phyloP scores from a whole-genome alignment of 2,888 invertebrate species.

The Spilarctia lutea region DNA sequence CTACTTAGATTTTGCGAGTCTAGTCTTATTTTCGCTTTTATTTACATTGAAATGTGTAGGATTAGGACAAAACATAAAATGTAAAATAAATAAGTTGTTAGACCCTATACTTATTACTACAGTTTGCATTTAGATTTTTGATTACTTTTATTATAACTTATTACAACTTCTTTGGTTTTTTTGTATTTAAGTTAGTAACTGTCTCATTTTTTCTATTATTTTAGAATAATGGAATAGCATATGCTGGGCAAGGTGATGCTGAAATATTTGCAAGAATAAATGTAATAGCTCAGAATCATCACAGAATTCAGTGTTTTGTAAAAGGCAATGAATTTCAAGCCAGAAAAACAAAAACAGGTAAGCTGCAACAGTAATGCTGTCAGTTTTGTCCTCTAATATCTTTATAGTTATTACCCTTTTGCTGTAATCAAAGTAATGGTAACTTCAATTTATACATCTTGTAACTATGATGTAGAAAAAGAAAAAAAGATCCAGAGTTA shows the following conservation, averaged over 20 bases:
- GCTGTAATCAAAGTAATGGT: neutral
- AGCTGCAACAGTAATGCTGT: neutral
- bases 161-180: too few species aligned
- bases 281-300: slow-evolving; percentile 88
- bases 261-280: slow-evolving; percentile 88
- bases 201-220: slow-evolving; percentile 11
- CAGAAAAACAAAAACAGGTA: slow-evolving; percentile 84
- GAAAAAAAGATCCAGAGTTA: too few species aligned
- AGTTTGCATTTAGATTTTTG: too few species aligned
- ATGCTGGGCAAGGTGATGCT: slow-evolving; percentile 89
- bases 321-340: slow-evolving; percentile 79
- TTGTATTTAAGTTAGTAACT: neutral
- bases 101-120: too few species aligned
- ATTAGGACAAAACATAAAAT: neutral
- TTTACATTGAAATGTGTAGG: too few species aligned
- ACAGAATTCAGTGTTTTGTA: slow-evolving; percentile 88
- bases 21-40: too few species aligned
- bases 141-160: too few species aligned
- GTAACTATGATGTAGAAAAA: too few species aligned
- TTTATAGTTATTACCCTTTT: neutral
- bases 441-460: neutral
- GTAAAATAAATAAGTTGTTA: too few species aligned
- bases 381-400: neutral
- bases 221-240: slow-evolving; percentile 76
- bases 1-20: too few species aligned